Percentiles rank a stretch among this genome's conserved stretches.
Conservation (phyloP, 2,797 vertebrate genomes). For the Antrozous pallidus region DNA sequence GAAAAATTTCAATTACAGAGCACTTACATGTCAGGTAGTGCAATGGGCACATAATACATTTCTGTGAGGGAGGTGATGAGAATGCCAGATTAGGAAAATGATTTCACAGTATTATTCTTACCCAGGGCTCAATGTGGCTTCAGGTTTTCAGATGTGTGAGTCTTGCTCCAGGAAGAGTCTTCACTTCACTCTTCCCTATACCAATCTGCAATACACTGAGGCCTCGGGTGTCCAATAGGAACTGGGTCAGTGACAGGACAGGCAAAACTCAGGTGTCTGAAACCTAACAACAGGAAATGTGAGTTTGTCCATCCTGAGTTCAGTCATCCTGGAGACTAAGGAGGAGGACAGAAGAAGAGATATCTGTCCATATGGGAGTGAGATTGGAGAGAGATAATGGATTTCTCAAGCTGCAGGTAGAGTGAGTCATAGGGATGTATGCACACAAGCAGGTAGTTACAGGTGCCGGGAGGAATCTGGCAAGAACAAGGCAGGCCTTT, state of each 20-base stretch:
- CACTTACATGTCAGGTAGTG: not conserved
- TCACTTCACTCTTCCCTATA: not conserved
- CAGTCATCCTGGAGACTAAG: not conserved
- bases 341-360: not conserved
- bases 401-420: not conserved
- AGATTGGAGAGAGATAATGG: not conserved
- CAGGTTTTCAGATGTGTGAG: conserved; percentile 4
- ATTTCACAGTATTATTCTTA: not conserved
- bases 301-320: not conserved
- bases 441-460: not conserved
- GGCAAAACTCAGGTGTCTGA: not conserved
- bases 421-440: not conserved
- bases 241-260: conserved; percentile 4
- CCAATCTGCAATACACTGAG: not conserved
- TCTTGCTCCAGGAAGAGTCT: not conserved
- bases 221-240: not conserved
- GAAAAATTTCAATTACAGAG: not conserved
- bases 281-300: not conserved
- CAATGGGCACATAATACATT: not conserved
- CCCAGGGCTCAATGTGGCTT: not conserved
- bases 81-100: conserved; percentile 23
- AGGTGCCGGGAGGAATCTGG: not conserved
- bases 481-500: not conserved
- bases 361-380: not conserved
- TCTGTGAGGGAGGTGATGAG: not conserved